These are phyloP conservation scores for Nyctibius bracteatus DNA, from an alignment of 2,113 vertebrate species.

Conservation along the genomic window DNA sequence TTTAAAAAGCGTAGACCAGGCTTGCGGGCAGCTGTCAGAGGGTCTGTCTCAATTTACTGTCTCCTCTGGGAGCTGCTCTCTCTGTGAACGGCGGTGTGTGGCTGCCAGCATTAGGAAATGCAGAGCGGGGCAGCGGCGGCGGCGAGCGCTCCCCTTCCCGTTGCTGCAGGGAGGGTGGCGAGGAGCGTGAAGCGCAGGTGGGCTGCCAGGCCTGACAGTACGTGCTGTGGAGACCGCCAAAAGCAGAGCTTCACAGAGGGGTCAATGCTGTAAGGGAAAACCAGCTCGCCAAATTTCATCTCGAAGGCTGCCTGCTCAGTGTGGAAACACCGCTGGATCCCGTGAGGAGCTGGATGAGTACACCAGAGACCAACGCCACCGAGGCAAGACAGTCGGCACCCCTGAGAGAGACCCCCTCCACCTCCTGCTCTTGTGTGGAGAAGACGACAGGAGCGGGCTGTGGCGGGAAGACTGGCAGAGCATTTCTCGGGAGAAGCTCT, in stretches of 20 bases:
- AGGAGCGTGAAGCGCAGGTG: neutral
- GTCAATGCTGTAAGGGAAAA: neutral
- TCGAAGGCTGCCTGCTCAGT: neutral
- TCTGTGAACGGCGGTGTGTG: accelerated
- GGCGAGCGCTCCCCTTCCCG: accelerated
- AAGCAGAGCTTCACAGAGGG: neutral
- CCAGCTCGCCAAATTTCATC: neutral
- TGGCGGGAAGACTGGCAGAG: neutral
- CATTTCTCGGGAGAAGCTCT: neutral
- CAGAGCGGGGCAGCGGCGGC: accelerated
- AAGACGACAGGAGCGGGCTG: neutral
- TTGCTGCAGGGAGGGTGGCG: neutral
- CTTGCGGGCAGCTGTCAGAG: neutral
- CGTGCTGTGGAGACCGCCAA: neutral
- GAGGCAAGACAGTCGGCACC: neutral
- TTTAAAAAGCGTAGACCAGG: neutral
- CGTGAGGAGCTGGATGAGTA: neutral
- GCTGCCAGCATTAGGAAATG: neutral
- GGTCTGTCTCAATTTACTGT: neutral
- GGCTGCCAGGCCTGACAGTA: neutral
- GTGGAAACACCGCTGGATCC: neutral
- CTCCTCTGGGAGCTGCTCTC: neutral
- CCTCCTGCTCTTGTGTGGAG: neutral
- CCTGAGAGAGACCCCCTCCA: neutral
- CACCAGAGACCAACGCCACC: neutral